Conservation (phyloP, 2,113 vertebrate species). For the Anguilla rostrata region DNA sequence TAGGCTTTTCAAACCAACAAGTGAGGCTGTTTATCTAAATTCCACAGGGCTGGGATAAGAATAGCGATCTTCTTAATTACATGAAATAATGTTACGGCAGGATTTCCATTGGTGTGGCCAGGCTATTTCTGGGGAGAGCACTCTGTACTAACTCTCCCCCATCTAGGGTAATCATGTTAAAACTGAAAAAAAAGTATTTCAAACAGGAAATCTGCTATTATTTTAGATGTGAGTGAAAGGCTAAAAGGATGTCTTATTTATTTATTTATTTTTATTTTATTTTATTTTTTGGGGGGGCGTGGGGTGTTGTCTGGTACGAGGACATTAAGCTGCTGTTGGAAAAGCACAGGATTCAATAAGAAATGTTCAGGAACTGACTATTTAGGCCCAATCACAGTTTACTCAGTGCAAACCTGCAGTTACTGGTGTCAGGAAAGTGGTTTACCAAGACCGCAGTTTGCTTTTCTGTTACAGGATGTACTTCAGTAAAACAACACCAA, state of each 20-base stretch:
- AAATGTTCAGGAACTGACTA: neutral
- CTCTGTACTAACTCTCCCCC: slow-evolving; percentile 49
- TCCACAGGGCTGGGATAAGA: slow-evolving; percentile 55
- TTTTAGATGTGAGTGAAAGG: neutral
- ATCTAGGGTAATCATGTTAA: slow-evolving; percentile 59
- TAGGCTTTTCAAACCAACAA: slow-evolving; percentile 60
- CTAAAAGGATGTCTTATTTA: neutral
- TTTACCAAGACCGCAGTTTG: neutral
- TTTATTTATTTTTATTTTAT: neutral
- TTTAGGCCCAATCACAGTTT: too few species aligned
- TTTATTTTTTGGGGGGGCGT: too few species aligned
- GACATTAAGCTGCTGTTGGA: neutral
- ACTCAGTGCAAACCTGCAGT: neutral
- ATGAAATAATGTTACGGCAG: slow-evolving; percentile 61
- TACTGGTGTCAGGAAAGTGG: neutral
- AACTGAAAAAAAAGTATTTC: slow-evolving; percentile 27
- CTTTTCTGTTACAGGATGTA: neutral
- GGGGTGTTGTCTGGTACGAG: neutral
- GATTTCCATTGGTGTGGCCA: slow-evolving; percentile 45
- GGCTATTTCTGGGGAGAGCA: slow-evolving; percentile 57
- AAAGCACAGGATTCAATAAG: neutral
- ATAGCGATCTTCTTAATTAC: slow-evolving; percentile 58
- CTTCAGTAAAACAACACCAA: neutral
- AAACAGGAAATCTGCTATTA: slow-evolving; percentile 17
- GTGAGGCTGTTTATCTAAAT: slow-evolving; percentile 66